Evolutionary conservation across 2,113 vertebrate species (phyloP).

Genomic region (Philantomba maxwellii): DNA sequence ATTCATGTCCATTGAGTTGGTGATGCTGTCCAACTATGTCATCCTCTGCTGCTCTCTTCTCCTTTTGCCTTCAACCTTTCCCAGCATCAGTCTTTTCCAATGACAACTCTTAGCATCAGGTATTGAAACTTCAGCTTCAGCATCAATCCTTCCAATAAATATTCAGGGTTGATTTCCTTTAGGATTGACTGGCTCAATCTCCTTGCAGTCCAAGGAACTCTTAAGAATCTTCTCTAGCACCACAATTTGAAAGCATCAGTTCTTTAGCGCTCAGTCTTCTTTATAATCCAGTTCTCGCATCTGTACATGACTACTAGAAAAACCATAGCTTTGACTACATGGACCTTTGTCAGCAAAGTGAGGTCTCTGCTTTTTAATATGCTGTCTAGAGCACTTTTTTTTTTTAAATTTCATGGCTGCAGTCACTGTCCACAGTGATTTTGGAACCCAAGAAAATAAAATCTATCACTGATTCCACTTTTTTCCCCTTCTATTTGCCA

Average conservation of each 20-base stretch:
- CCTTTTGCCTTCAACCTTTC: neutral
- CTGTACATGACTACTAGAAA: neutral
- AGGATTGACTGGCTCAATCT: neutral
- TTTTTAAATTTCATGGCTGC: neutral
- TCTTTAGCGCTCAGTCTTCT: neutral
- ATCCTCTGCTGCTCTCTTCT: neutral
- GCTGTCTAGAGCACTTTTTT: neutral
- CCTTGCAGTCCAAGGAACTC: neutral
- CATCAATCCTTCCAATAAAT: neutral
- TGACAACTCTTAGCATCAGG: neutral
- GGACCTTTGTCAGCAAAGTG: neutral
- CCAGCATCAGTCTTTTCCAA: neutral
- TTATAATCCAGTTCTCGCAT: neutral
- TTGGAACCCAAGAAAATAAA: neutral
- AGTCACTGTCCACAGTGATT: neutral
- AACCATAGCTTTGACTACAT: neutral
- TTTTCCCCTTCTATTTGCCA: neutral
- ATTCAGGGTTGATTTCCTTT: neutral
- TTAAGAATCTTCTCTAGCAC: neutral
- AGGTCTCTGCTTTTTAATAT: neutral
- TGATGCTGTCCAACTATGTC: neutral
- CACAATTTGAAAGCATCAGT: neutral
- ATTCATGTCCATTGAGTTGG: neutral
- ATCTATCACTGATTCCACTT: neutral
- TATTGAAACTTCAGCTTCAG: neutral